phyloP scores from a whole-genome alignment of 53 echinoderm and acorn worm genomes.

The Hippasteria phrygiana region DNA sequence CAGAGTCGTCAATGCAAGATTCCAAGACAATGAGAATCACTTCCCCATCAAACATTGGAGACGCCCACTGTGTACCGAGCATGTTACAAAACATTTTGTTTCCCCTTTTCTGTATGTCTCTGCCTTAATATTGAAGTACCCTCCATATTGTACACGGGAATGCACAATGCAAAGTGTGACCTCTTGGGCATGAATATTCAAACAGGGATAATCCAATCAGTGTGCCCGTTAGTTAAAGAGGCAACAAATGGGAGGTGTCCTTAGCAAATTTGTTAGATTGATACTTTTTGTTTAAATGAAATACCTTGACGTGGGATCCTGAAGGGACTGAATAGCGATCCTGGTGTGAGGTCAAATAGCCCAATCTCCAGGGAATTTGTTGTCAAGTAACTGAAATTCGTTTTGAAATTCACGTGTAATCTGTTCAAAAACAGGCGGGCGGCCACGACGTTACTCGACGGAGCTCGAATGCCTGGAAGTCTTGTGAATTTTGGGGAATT shows the following conservation, averaged over 20 bases:
- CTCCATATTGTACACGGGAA: not conserved
- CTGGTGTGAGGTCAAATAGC: not conserved
- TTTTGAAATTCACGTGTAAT: not conserved
- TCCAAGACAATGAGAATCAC: not conserved
- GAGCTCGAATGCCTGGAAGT: no score
- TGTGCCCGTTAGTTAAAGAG: slow-evolving; percentile 2
- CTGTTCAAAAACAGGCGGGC: slow-evolving; percentile 48
- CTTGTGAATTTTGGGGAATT: not conserved
- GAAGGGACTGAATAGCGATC: not conserved
- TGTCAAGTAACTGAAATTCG: slow-evolving; percentile 8
- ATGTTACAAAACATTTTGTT: no score
- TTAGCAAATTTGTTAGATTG: not conserved
- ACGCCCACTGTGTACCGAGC: not conserved
- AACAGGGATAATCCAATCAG: slow-evolving; percentile 21
- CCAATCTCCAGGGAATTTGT: not conserved
- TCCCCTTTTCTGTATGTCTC: not conserved
- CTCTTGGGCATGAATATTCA: no score
- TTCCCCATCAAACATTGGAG: not conserved
- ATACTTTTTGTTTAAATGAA: slow-evolving; percentile 15
- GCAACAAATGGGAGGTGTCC: slow-evolving; percentile 8
- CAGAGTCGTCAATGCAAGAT: not conserved
- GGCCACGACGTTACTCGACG: no score
- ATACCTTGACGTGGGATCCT: not conserved
- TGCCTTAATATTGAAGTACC: slow-evolving; percentile 4
- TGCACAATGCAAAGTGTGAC: not conserved